Evolutionary conservation across 2,797 vertebrate species (phyloP), one percentile per base, ranked within the genome.

Genomic region (Spatula versicolor): DNA sequence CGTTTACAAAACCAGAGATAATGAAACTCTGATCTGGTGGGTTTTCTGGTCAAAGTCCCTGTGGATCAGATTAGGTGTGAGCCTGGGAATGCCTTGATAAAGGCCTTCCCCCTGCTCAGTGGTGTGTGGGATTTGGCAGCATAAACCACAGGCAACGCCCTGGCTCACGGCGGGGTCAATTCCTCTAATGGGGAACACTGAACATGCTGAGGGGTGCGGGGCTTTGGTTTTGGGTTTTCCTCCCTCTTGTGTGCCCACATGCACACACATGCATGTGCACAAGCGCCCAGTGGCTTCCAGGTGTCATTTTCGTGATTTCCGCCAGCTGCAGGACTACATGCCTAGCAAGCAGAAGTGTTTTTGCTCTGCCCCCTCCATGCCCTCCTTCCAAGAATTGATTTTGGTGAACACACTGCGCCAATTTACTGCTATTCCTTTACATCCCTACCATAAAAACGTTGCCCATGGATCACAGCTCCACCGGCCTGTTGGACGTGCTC

Each of bases 231-330:
- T 1, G 2, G 55, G 46, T 45, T 37, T 85, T 21, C 33, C 0
- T 3, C 13, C 45, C 63, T 25, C 20, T 55, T 39, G 35, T 7
- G 20, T 8, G 33, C 30, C 11, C 59, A 60, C 26, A 7, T 0
- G 0, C 4, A 9, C 0, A 0, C 3, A 9, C 31, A 6, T 19
- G 9, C 25, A 22, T 0, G 6, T 45, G 17, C n/a, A 33, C 50
- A 37, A 62, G 10, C 13, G 11, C 41, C 41, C 86, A 30, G 21
- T 21, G 37, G 20, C 76, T 90, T 82, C 71, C 21, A 22, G 58
- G 59, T 58, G 41, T 26, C 2, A 0, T 28, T 54, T 54, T 56
- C 60, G 23, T 48, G 41, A 48, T 68, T 86, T 86, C 5, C 14
- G 19, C 5, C 55, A 62, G 31, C 37, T 52, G 16, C 56, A 74